Base-by-base conservation (phyloP, 2,797 vertebrate genomes). In the Merluccius polli region DNA sequence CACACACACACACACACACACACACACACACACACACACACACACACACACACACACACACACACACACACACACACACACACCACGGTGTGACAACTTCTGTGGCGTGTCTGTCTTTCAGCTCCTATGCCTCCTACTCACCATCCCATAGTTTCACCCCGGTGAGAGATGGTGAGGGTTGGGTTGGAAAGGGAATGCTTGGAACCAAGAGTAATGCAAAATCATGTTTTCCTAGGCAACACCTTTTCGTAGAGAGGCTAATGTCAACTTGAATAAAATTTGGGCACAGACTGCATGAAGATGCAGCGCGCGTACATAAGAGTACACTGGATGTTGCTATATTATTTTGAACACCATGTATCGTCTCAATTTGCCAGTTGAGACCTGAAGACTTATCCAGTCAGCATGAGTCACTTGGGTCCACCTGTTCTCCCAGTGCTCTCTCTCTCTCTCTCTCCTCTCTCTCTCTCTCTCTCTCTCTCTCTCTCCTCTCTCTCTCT, bases 121-220 rank as follows among this genome's bases (percentile, higher is more conserved):
- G 68, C 75, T 74, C 65, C 75, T 75, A 44, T 63, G 35, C 73
- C 44, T 70, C 70, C 65, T 63, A 80, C 80, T 84, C 76, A 33
- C 71, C 41, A 68, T 80, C 79, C 69, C 75, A 81, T 89, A 89
- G 90, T 90, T 86, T 89, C 87, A 86, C 87, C 79, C 81, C 78
- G 70, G 15, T 79, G 84, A 82, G 77, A 84, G 77, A 83, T 73
- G 77, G 76, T 12, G 4, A 79, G 89, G 91, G 90, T 81, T 90
- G 83, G 90, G 87, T 27, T 35, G 84, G 76, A 79, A 82, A 81
- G 24, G 4, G 33, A 83, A 77, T 63, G 70, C 30, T 75, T 67
- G 75, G 72, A 78, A 65, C 44, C 70, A 59, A 18, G 18, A 81
- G 65, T 75, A 73, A 72, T 79, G n/a, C 78, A n/a, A 36, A 3